Conservation (phyloP, 2,888 invertebrate genomes). For the Melitaea athalia region DNA sequence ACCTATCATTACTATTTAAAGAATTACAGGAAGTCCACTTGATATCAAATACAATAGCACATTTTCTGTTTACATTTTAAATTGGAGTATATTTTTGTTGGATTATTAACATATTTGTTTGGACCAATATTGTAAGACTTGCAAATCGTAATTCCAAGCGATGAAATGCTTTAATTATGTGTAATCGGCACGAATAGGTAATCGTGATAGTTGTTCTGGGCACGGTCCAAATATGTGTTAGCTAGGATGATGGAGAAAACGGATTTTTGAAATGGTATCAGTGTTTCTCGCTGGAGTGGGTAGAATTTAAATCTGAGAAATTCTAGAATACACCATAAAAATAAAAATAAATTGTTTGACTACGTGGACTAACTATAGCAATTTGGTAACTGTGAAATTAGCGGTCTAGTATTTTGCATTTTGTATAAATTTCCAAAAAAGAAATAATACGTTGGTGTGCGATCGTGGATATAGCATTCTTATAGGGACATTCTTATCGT, state of each 20-base stretch:
- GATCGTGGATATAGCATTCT: no score
- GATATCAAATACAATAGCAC: not conserved
- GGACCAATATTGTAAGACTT: conserved; percentile 1
- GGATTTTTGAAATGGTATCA: not conserved
- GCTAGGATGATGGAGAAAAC: not conserved
- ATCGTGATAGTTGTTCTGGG: not conserved
- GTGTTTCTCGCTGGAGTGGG: not conserved
- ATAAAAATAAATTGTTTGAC: no score
- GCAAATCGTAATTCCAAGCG: not conserved
- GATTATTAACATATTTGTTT: not conserved
- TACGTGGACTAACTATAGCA: no score
- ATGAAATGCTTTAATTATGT: not conserved
- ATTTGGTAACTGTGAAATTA: no score
- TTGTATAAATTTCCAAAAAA: no score
- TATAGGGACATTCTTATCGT: no score
- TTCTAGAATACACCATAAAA: no score
- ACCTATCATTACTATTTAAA: not conserved
- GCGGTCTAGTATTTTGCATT: no score
- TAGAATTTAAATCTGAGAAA: no score
- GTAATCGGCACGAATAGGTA: not conserved
- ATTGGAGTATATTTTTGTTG: not conserved
- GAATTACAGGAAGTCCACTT: not conserved
- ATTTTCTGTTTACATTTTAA: not conserved
- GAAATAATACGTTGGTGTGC: no score
- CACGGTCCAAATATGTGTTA: not conserved